Evolutionary conservation across 1,140 invertebrate genomes (phyloP).

Genomic region (Sarcophaga peregrina): DNA sequence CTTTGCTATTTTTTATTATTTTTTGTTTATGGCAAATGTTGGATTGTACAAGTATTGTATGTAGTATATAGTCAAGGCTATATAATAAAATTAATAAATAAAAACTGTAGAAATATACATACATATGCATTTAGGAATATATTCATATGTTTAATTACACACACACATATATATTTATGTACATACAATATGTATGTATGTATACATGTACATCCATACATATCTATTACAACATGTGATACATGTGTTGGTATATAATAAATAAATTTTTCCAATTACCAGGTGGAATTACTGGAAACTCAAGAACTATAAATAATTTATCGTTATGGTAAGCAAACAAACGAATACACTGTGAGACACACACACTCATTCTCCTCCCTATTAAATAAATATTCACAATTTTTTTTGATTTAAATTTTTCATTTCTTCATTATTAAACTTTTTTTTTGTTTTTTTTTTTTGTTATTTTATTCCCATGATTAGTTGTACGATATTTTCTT

Average conservation of each 20-base stretch:
- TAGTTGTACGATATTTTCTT: neutral
- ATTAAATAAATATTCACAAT: neutral
- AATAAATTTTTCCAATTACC: too few species aligned
- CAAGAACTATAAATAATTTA: too few species aligned
- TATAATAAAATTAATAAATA: neutral
- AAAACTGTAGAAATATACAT: neutral
- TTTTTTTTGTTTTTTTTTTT: neutral
- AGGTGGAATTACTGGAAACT: too few species aligned
- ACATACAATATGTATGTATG: neutral
- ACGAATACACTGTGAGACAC: too few species aligned
- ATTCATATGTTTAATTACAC: too few species aligned
- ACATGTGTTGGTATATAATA: too few species aligned
- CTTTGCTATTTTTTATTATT: too few species aligned
- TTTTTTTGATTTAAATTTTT: neutral
- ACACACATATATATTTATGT: neutral
- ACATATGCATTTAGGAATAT: neutral
- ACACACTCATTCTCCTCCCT: too few species aligned
- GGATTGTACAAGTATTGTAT: too few species aligned
- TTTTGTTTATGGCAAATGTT: too few species aligned
- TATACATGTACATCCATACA: neutral
- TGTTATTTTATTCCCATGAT: neutral
- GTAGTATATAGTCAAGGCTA: constrained; percentile 32
- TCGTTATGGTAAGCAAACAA: too few species aligned
- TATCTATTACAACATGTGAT: neutral
- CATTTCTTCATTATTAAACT: neutral